These are phyloP conservation scores for Planococcus citri DNA, from an alignment of 1,140 invertebrate species.

Conservation along the genomic window DNA sequence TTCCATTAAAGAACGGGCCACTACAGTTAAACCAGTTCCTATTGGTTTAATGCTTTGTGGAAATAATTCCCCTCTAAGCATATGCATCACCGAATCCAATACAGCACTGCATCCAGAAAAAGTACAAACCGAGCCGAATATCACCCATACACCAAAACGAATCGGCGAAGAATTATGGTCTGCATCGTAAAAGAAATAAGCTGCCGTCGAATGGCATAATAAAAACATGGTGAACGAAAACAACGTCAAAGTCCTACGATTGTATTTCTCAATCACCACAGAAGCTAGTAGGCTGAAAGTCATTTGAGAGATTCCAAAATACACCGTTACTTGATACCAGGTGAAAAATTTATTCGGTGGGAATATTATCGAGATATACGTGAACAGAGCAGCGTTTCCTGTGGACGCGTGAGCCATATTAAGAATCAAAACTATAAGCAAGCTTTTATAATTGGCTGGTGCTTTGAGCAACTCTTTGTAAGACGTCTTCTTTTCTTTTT, in stretches of 20 bases:
- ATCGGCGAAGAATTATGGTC: too few relatives aligned
- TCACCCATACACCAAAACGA: neutral
- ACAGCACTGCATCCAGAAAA: neutral
- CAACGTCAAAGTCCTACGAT: neutral
- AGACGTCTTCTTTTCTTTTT: constrained; percentile 29
- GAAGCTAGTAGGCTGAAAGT: constrained; percentile 48
- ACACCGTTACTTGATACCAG: neutral
- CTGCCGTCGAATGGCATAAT: neutral
- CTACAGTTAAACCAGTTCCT: neutral
- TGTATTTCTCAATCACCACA: neutral
- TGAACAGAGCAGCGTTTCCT: neutral
- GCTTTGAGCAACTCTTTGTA: constrained; percentile 30
- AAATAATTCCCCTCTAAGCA: neutral
- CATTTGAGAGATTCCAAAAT: constrained; percentile 30
- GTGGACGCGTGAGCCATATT: neutral
- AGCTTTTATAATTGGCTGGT: constrained; percentile 21
- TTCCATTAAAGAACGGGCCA: neutral
- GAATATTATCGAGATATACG: neutral
- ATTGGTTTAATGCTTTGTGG: neutral
- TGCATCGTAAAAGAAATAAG: too few relatives aligned
- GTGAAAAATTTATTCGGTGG: neutral
- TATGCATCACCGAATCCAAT: neutral
- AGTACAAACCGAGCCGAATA: neutral
- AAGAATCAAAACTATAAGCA: constrained; percentile 34
- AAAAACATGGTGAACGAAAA: neutral